These are phyloP conservation scores for Oreotragus oreotragus DNA, from an alignment of 2,113 vertebrate genomes.

Conservation along the genomic window DNA sequence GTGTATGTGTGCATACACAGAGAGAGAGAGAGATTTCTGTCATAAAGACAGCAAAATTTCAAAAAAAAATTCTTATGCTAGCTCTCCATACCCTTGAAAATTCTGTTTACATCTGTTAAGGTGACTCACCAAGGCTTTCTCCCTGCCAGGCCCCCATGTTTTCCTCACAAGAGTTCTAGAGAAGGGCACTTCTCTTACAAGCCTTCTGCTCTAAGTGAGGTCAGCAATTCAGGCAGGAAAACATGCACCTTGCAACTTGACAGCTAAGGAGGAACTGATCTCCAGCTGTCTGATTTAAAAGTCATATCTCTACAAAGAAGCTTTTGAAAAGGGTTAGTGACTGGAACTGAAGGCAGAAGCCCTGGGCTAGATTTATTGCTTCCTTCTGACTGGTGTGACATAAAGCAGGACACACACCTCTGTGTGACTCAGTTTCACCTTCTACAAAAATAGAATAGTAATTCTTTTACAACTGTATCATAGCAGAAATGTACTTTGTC, in stretches of 20 bases:
- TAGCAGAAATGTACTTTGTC: not conserved
- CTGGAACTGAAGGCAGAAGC: not conserved
- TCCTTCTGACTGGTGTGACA: not conserved
- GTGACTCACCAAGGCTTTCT: not conserved
- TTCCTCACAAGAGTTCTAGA: not conserved
- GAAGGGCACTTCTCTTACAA: conserved; percentile 37
- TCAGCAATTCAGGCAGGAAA: conserved; percentile 55
- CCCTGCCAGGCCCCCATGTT: not conserved
- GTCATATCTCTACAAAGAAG: conserved; percentile 42
- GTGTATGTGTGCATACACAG: not conserved
- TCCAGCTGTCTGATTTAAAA: conserved; percentile 68
- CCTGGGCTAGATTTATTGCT: not conserved
- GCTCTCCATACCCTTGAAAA: not conserved
- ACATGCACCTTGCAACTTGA: conserved; percentile 42
- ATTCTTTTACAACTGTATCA: not conserved
- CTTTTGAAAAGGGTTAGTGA: conserved; percentile 28
- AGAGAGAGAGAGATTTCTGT: not conserved
- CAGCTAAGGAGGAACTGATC: conserved; percentile 48
- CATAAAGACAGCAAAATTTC: not conserved
- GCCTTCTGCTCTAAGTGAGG: conserved; percentile 32
- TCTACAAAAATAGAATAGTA: not conserved
- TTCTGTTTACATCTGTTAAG: not conserved
- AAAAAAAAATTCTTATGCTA: not conserved
- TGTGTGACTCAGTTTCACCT: conserved; percentile 42
- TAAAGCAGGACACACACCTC: not conserved